Evolutionary conservation across 2,888 invertebrate species (phyloP), one percentile per base, ranked within the genome.

Genomic region (Apamea crenata): DNA sequence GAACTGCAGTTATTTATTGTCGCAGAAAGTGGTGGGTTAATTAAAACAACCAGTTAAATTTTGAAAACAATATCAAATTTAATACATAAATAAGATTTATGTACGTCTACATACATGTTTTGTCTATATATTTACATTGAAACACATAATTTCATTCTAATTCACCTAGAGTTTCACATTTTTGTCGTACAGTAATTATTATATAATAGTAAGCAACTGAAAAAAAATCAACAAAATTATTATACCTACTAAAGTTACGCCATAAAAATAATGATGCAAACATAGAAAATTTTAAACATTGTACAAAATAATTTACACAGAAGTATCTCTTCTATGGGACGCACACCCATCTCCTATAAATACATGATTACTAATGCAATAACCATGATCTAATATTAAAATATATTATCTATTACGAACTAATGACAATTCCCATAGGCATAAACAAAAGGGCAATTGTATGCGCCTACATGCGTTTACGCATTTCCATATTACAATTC

Each of bases 21-120:
- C 14, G 29, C 10, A 32, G n/a, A 66, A 59, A 53, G 2, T 47
- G 21, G 29, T 18, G 25, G 65, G 63, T 36, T 68, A 70, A 93
- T 95, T 94, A 91, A 97, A 95, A 96, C 95, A 93, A 92, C 91
- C 86, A 91, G 91, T 93, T 92, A 93, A 96, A 96, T 96, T 96
- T 96, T 96, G 96, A 96, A 97, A 97, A 97, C 97, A 97, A 97
- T 97, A 96, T 96, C 96, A 97, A 97, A 97, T 97, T 96, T 96
- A 96, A 96, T 97, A 96, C 97, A 96, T 96, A 96, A 96, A 96
- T 96, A 97, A 95, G 90, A 96, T 96, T 96, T 96, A 97, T 96
- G 96, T 96, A 96, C 93, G 92, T 94, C 96, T 96, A 96, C 96
- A 96, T 96, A 96, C 95, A 96, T 95, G 96, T 95, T 96, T 95